Evolutionary conservation across 2,888 invertebrate species (phyloP).

Genomic region (Orchesellides sinensis): DNA sequence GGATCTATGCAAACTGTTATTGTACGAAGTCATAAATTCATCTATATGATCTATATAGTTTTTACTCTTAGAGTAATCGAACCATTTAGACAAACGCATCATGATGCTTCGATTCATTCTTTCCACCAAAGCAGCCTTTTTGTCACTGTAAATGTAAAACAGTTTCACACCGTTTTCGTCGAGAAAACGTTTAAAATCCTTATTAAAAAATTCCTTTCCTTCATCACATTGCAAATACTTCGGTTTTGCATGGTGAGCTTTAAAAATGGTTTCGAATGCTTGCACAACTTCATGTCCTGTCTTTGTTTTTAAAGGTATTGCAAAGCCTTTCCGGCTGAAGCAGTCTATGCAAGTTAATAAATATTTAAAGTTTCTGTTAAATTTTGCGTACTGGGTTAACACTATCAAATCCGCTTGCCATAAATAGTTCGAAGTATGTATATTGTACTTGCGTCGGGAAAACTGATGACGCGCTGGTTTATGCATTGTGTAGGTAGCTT

Average conservation of each 20-base stretch:
- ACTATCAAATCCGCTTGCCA: slow-evolving; percentile 38
- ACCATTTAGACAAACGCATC: slow-evolving; percentile 17
- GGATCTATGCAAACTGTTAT: slow-evolving; percentile 24
- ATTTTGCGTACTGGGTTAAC: slow-evolving; percentile 1
- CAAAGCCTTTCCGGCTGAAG: slow-evolving; percentile 14
- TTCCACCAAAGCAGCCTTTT: slow-evolving; percentile 41
- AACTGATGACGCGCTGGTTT: background rate
- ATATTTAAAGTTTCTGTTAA: slow-evolving; percentile 23
- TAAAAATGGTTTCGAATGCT: slow-evolving; percentile 24
- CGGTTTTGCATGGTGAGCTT: background rate
- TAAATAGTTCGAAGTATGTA: slow-evolving; percentile 28
- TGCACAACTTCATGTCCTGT: background rate
- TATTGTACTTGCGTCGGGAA: slow-evolving; percentile 15
- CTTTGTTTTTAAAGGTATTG: slow-evolving; percentile 16
- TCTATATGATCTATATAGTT: background rate
- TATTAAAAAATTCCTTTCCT: slow-evolving; percentile 32
- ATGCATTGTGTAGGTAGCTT: slow-evolving; percentile 16
- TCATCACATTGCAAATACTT: slow-evolving; percentile 12
- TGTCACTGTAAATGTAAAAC: slow-evolving; percentile 29
- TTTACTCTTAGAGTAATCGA: slow-evolving; percentile 17
- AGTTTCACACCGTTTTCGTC: slow-evolving; percentile 4
- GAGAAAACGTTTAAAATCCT: slow-evolving; percentile 9
- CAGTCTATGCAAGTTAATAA: slow-evolving; percentile 24
- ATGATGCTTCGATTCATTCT: slow-evolving; percentile 29
- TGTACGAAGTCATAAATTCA: slow-evolving; percentile 15